Percentiles rank a stretch among this genome's conserved stretches.
Evolutionary conservation across 2,797 vertebrate species (phyloP).

Genomic region (Agapornis canus): DNA sequence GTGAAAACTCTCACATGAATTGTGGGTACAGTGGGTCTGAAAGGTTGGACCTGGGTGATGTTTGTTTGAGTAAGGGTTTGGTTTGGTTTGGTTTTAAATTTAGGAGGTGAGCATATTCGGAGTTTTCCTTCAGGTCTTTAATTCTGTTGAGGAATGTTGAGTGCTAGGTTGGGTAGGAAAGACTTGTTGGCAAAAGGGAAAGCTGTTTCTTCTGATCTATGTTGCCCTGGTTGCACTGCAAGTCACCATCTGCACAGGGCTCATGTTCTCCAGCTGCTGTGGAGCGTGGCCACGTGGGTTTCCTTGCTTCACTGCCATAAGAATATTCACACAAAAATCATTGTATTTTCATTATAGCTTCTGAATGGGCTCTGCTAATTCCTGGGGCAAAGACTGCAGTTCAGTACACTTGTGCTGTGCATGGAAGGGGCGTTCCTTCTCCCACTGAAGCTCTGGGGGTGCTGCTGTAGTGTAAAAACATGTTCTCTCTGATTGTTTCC

Average conservation of each 20-base stretch:
- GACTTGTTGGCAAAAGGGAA: background rate
- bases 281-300: accelerated
- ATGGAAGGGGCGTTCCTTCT: background rate
- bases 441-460: background rate
- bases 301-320: accelerated
- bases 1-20: background rate
- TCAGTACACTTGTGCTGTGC: background rate
- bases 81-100: background rate
- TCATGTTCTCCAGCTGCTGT: background rate
- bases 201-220: background rate
- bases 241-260: background rate
- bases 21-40: background rate
- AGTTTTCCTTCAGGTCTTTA: background rate
- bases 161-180: background rate
- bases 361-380: background rate
- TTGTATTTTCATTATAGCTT: background rate
- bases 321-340: background rate
- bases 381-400: background rate
- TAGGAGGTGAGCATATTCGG: background rate
- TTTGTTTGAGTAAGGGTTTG: background rate
- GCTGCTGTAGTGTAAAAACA: background rate
- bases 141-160: background rate
- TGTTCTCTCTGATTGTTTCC: background rate
- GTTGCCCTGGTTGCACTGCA: too few species aligned
- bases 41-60: background rate